phyloP scores from a whole-genome alignment of 2,113 vertebrate species.

The Trematomus loennbergii region DNA sequence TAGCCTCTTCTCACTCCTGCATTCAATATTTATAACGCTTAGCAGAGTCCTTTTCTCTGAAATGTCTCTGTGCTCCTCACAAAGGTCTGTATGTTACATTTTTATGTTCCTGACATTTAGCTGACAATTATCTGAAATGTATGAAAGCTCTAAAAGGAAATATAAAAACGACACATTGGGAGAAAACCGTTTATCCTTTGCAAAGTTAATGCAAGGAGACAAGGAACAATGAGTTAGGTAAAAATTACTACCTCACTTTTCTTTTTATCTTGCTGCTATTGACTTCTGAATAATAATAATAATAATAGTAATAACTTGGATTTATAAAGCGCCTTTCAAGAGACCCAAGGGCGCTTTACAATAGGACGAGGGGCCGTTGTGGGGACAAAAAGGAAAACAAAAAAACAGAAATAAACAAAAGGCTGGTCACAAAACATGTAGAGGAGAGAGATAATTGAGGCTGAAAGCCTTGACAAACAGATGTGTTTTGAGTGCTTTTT shows the following conservation, averaged over 20 bases:
- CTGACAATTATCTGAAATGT: slow-evolving; percentile 17
- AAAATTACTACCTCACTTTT: too few relatives aligned
- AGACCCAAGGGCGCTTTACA: too few relatives aligned
- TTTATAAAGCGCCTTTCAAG: too few relatives aligned
- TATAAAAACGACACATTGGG: not conserved
- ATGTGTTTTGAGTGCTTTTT: too few relatives aligned
- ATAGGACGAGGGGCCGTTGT: too few relatives aligned
- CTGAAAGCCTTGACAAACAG: too few relatives aligned
- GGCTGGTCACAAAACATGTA: too few relatives aligned
- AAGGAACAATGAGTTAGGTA: too few relatives aligned
- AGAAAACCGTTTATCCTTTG: not conserved
- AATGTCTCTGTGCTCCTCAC: slow-evolving; percentile 18
- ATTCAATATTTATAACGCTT: slow-evolving; percentile 23
- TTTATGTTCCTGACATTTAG: slow-evolving; percentile 26
- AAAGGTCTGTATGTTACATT: slow-evolving; percentile 17
- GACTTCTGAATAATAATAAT: not conserved
- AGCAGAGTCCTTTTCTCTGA: slow-evolving; percentile 2
- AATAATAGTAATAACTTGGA: too few relatives aligned
- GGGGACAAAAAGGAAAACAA: too few relatives aligned
- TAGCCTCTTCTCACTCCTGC: not conserved
- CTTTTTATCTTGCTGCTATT: not conserved
- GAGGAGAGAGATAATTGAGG: too few relatives aligned
- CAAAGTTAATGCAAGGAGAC: slow-evolving; percentile 7
- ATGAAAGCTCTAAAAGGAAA: not conserved
- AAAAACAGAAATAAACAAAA: too few relatives aligned